Conservation (phyloP, 2,888 invertebrate species). For the Geotrupes spiniger region DNA sequence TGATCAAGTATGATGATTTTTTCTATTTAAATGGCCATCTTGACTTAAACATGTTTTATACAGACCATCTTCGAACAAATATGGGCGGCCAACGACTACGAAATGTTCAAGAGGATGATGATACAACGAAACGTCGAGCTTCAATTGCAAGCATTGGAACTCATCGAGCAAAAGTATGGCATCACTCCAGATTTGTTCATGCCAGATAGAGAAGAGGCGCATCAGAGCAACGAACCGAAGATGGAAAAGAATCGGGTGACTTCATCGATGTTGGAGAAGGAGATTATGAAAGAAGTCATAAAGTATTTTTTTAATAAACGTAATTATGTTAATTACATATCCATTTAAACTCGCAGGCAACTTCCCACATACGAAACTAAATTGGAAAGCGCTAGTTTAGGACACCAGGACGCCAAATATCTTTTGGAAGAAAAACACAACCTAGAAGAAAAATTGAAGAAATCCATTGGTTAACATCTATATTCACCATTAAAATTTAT, state of each 20-base stretch:
- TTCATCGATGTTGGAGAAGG: constrained; percentile 46
- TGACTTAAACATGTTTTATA: constrained; percentile 1
- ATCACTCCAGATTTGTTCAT: constrained; percentile 63
- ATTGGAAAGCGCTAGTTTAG: constrained; percentile 21
- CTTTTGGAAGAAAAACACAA: constrained; percentile 45
- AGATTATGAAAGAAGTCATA: constrained; percentile 50
- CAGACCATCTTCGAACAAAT: constrained; percentile 71
- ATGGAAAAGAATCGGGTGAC: constrained; percentile 41
- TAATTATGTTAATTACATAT: neutral
- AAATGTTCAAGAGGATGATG: constrained; percentile 90
- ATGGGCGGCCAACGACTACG: constrained; percentile 90
- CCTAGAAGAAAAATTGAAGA: constrained; percentile 42
- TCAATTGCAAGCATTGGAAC: constrained; percentile 82
- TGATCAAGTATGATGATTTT: constrained; percentile 53
- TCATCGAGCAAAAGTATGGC: constrained; percentile 76
- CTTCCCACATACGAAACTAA: constrained; percentile 3
- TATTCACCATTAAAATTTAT: too few relatives aligned
- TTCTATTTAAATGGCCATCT: too few relatives aligned
- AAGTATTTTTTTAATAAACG: constrained; percentile 36
- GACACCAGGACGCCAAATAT: constrained; percentile 34
- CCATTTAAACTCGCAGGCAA: constrained; percentile 5
- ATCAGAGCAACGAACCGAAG: constrained; percentile 20
- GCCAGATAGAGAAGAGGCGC: constrained; percentile 40
- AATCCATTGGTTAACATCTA: constrained; percentile 34
- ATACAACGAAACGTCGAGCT: constrained; percentile 87